Evolutionary conservation across 2,113 vertebrate species (phyloP).

Genomic region (human): GRCh38 chr18:62425501-62426000

Average conservation of each 20-base stretch:
- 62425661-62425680: neutral
- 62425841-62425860: neutral
- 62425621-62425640: neutral
- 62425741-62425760: neutral
- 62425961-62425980: neutral
- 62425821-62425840: neutral
- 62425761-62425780: neutral
- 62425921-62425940: neutral
- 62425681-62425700: neutral
- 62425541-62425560: neutral
- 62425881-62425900: neutral
- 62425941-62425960: too few species aligned
- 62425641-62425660: neutral
- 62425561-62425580: neutral
- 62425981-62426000: rapidly evolving
- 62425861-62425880: constrained; percentile 62
- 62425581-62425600: neutral
- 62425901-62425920: neutral
- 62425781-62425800: neutral
- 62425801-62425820: neutral
- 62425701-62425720: neutral
- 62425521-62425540: neutral
- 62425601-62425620: neutral
- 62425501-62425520: neutral
- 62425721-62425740: neutral